phyloP scores from a whole-genome alignment of 2,797 vertebrate species.

The Kryptolebias ocellatus region DNA sequence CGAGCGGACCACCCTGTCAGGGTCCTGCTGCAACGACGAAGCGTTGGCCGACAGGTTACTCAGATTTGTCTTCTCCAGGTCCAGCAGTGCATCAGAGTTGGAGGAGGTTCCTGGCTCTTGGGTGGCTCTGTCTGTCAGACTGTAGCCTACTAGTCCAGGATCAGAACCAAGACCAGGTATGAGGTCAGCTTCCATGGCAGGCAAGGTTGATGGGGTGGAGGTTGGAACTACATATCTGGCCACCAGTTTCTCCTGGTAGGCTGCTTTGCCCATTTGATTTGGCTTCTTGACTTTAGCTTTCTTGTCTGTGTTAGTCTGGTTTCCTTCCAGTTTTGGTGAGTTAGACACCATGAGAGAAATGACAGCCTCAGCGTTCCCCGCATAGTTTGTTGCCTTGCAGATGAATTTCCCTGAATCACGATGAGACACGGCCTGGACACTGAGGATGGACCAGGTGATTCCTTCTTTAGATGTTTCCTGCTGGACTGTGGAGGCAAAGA shows the following conservation, averaged over 20 bases:
- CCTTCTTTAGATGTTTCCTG: conserved; percentile 93
- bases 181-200: conserved; percentile 46
- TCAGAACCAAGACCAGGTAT: conserved; percentile 58
- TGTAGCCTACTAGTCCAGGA: conserved; percentile 71
- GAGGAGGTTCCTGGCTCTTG: conserved; percentile 59
- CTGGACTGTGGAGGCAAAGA: conserved; percentile 82
- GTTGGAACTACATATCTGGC: conserved; percentile 83
- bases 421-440: conserved; percentile 87
- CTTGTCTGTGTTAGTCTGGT: conserved; percentile 75
- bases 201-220: conserved; percentile 60
- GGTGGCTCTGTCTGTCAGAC: conserved; percentile 58
- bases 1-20: conserved; percentile 84
- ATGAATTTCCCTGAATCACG: conserved; percentile 94
- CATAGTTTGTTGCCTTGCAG: conserved; percentile 93
- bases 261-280: conserved; percentile 81
- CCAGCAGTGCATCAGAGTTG: conserved; percentile 69
- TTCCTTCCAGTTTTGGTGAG: conserved; percentile 78
- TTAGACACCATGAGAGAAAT: conserved; percentile 91
- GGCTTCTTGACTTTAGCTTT: conserved; percentile 79
- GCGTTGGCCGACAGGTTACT: conserved; percentile 86
- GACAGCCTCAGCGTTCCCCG: conserved; percentile 89
- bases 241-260: conserved; percentile 88
- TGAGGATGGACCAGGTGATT: conserved; percentile 93
- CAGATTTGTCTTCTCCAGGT: conserved; percentile 81
- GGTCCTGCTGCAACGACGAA: conserved; percentile 84